Evolutionary conservation across 2,113 vertebrate species (phyloP).

Genomic region (Labeo rohita): DNA sequence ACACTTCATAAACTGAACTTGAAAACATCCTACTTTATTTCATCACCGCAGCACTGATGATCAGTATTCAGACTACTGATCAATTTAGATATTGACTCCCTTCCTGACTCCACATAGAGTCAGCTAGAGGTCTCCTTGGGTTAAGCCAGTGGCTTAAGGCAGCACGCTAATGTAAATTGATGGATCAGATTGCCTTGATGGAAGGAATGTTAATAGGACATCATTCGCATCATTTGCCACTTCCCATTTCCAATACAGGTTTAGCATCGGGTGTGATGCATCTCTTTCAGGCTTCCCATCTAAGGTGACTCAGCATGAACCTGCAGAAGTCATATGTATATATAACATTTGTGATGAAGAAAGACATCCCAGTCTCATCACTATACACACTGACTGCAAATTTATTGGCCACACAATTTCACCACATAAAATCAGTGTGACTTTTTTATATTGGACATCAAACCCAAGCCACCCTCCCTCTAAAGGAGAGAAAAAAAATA

Average conservation of each 20-base stretch:
- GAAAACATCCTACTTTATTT: background rate
- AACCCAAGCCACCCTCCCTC: background rate
- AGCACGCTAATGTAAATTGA: constrained; percentile 20
- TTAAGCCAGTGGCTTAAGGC: constrained; percentile 23
- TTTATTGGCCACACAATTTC: background rate
- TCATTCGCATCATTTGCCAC: background rate
- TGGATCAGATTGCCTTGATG: constrained; percentile 6
- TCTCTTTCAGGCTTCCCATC: background rate
- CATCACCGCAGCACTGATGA: background rate
- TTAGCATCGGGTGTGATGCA: background rate
- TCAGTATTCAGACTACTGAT: constrained; percentile 41
- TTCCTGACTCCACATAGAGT: constrained; percentile 17
- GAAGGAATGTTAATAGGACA: constrained; percentile 34
- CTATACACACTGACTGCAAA: background rate
- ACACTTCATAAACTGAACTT: background rate
- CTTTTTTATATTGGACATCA: background rate
- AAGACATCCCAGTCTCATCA: background rate
- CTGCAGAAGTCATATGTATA: background rate
- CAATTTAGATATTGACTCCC: constrained; percentile 22
- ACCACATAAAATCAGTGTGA: background rate
- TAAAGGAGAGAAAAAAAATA: constrained; percentile 21
- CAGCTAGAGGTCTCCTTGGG: constrained; percentile 28
- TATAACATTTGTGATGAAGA: background rate
- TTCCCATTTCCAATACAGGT: constrained; percentile 7
- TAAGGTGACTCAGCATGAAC: background rate